A percentile compares a stretch with the other conserved stretches of the same genome.
These are phyloP conservation scores for Tauraco erythrolophus DNA, from an alignment of 2,113 vertebrate genomes.

Conservation along the genomic window DNA sequence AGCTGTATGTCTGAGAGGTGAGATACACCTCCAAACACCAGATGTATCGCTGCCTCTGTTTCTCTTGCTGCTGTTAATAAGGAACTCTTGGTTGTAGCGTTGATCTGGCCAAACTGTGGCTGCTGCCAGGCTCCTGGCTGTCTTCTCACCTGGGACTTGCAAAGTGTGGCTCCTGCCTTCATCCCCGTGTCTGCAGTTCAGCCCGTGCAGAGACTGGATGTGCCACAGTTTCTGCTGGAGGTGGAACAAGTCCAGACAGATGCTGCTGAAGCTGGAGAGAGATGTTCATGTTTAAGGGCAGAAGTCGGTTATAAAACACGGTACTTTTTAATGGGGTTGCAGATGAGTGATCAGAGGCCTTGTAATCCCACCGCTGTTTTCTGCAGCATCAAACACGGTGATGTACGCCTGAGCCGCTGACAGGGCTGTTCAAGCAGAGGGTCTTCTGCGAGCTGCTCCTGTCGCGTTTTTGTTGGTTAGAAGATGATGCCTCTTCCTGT, in stretches of 20 bases:
- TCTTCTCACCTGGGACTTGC: neutral
- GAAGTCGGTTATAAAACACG: neutral
- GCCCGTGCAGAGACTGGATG: fast-evolving
- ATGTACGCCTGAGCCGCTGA: too few species aligned
- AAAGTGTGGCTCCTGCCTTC: neutral
- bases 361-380: neutral
- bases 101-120: neutral
- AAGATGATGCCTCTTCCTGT: neutral
- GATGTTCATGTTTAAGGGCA: neutral
- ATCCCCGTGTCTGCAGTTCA: fast-evolving
- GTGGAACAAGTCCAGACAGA: neutral
- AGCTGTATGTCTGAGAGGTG: fast-evolving
- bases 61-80: fast-evolving
- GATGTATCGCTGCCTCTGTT: fast-evolving
- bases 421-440: neutral
- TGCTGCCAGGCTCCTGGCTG: neutral
- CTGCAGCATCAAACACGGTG: neutral
- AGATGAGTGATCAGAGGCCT: neutral
- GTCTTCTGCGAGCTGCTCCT: neutral
- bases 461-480: neutral
- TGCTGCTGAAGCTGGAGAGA: neutral
- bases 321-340: neutral
- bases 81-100: neutral
- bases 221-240: neutral
- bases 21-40: neutral